Percentiles rank a stretch among this genome's conserved stretches.
These are phyloP conservation scores for Chrysolina oricalcia DNA, from an alignment of 2,888 invertebrate genomes.

Conservation along the genomic window DNA sequence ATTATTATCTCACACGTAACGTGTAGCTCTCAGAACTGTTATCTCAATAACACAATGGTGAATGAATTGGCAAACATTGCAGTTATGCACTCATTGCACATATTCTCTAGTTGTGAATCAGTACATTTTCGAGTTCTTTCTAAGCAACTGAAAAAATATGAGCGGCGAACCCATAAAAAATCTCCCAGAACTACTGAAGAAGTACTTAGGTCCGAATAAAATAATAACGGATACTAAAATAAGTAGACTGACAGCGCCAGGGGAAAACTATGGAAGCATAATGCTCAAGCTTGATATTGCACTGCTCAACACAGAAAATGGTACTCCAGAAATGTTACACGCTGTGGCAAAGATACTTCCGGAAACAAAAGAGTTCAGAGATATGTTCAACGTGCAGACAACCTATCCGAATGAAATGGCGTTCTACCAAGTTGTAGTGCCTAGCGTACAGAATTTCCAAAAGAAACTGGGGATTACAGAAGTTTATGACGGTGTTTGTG, in stretches of 20 bases:
- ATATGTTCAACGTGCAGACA: conserved; percentile 72
- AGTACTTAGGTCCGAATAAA: conserved; percentile 9
- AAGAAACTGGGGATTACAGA: conserved; percentile 67
- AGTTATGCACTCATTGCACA: no score
- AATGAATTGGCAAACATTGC: no score
- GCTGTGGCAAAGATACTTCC: conserved; percentile 60
- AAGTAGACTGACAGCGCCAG: conserved; percentile 70
- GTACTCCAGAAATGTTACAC: conserved; percentile 59
- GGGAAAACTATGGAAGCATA: conserved; percentile 76
- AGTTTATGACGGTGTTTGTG: conserved; percentile 67
- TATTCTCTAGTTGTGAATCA: no score
- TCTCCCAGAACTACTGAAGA: conserved; percentile 29
- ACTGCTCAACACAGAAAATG: conserved; percentile 20
- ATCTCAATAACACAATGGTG: no score
- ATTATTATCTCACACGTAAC: no score
- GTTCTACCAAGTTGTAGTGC: conserved; percentile 72
- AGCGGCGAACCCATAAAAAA: conserved; percentile 21
- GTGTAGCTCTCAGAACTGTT: no score
- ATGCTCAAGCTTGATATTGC: conserved; percentile 68
- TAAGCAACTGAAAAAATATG: neutral
- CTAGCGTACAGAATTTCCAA: conserved; percentile 70
- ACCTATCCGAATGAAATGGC: conserved; percentile 74
- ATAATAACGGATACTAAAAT: conserved; percentile 49
- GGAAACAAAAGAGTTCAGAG: conserved; percentile 55
- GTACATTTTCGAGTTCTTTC: neutral